A percentile compares a stretch with the other conserved stretches of the same genome.
Conservation (phyloP, 2,797 vertebrate genomes). For the Echiichthys vipera region DNA sequence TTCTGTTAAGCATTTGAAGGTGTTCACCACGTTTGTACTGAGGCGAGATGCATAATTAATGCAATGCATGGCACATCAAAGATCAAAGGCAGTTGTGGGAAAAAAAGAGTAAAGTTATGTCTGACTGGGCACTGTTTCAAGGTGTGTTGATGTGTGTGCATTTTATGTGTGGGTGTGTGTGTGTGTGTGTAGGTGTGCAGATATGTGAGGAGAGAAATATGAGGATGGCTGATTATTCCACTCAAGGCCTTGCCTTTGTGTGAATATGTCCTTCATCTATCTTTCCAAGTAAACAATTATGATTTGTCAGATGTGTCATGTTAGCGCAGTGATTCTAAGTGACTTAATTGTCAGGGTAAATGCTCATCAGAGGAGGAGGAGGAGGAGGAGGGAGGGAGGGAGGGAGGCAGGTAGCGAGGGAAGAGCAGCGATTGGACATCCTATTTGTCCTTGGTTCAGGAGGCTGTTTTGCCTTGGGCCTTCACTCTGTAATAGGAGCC, state of each 20-base stretch:
- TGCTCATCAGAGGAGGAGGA: slow-evolving; percentile 9
- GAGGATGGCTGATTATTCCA: slow-evolving; percentile 14
- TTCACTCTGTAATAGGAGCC: slow-evolving; percentile 82
- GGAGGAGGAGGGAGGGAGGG: background rate
- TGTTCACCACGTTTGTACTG: slow-evolving; percentile 70
- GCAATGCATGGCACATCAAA: slow-evolving; percentile 79
- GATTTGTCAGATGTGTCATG: slow-evolving; percentile 21
- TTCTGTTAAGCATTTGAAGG: slow-evolving; percentile 75
- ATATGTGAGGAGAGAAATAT: background rate
- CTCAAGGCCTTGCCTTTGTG: slow-evolving; percentile 5
- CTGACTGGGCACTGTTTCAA: slow-evolving; percentile 74
- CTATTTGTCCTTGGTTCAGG: slow-evolving; percentile 64
- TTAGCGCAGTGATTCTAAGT: slow-evolving; percentile 42
- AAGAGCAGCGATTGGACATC: slow-evolving; percentile 35
- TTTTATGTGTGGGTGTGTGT: slow-evolving; percentile 35
- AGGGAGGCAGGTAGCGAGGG: background rate
- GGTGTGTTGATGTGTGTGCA: slow-evolving; percentile 50
- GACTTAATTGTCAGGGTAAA: slow-evolving; percentile 49
- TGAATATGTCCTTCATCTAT: slow-evolving; percentile 20
- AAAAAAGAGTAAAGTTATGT: slow-evolving; percentile 69
- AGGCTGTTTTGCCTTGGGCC: slow-evolving; percentile 72
- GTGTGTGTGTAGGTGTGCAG: slow-evolving; percentile 12
- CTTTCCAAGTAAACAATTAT: slow-evolving; percentile 36
- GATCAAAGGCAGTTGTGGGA: slow-evolving; percentile 81
- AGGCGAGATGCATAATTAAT: slow-evolving; percentile 85